Percentiles rank a stretch among this genome's conserved stretches.
Conservation (phyloP, 2,113 vertebrate species). For the Osmerus eperlanus region DNA sequence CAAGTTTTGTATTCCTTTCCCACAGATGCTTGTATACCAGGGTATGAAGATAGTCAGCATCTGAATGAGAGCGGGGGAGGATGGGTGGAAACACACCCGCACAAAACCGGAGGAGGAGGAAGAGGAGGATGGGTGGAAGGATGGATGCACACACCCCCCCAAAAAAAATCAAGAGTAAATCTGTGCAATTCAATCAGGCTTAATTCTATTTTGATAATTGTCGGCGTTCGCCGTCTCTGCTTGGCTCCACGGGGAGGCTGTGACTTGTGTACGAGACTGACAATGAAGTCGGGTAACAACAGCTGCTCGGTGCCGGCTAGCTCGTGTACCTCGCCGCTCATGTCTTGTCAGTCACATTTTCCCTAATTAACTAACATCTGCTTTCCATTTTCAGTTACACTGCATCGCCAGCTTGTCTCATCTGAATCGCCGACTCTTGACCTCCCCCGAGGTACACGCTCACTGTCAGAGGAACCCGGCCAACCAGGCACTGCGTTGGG, state of each 20-base stretch:
- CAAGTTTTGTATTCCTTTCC: constrained; percentile 22
- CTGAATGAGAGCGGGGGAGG: constrained; percentile 17
- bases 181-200: constrained; percentile 69
- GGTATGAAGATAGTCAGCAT: not conserved
- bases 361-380: constrained; percentile 99
- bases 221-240: constrained; percentile 53
- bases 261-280: constrained; percentile 91
- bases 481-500: constrained; percentile 47
- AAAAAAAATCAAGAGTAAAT: constrained; percentile 42
- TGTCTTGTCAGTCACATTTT: constrained; percentile 98
- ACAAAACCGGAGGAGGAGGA: constrained; percentile 28
- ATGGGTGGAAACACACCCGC: constrained; percentile 2
- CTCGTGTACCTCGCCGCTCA: constrained; percentile 86
- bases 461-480: constrained; percentile 79
- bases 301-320: constrained; percentile 90
- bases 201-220: constrained; percentile 77
- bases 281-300: constrained; percentile 86
- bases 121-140: constrained; percentile 35
- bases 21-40: constrained; percentile 27
- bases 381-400: constrained; percentile 94
- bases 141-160: constrained; percentile 33
- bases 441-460: constrained; percentile 88
- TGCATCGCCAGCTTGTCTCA: constrained; percentile 92
- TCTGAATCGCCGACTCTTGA: constrained; percentile 93
- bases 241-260: constrained; percentile 76